Conservation (phyloP, 2,888 invertebrate species). For the Malachius bipustulatus region DNA sequence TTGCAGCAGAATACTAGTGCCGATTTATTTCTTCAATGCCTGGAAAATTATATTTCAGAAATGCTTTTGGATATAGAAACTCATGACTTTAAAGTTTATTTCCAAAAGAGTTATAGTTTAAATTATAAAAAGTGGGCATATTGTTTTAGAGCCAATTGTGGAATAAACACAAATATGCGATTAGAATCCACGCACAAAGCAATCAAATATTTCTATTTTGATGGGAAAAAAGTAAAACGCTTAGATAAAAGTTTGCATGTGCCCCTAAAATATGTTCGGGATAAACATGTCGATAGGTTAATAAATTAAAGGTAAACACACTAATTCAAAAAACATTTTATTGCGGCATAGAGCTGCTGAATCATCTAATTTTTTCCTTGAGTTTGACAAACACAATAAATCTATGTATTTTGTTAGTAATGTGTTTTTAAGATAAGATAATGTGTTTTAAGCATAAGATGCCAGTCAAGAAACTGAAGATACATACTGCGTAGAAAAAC, state of each 20-base stretch:
- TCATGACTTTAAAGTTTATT: slow-evolving; percentile 4
- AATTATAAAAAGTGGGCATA: slow-evolving; percentile 10
- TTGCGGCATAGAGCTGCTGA: too few species aligned
- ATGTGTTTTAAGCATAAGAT: too few species aligned
- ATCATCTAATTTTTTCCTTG: too few species aligned
- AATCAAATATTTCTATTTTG: slow-evolving; percentile 9
- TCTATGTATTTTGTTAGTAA: too few species aligned
- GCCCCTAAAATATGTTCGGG: neutral
- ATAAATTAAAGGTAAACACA: too few species aligned
- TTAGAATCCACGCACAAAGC: slow-evolving; percentile 9
- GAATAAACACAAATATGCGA: slow-evolving; percentile 12
- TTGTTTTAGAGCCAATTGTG: too few species aligned
- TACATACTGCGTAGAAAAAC: too few species aligned
- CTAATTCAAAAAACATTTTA: too few species aligned
- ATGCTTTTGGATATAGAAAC: slow-evolving; percentile 1
- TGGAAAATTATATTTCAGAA: neutral
- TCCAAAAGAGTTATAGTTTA: neutral
- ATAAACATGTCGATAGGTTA: neutral
- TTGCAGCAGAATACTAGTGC: neutral
- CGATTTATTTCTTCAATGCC: too few species aligned
- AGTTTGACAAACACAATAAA: too few species aligned
- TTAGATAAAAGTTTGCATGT: slow-evolving; percentile 10
- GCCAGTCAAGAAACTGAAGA: too few species aligned
- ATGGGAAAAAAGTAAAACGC: slow-evolving; percentile 10
- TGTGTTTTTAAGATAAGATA: too few species aligned